Conservation (phyloP, 2,888 invertebrate species). For the Scelioninae gen. 2 region DNA sequence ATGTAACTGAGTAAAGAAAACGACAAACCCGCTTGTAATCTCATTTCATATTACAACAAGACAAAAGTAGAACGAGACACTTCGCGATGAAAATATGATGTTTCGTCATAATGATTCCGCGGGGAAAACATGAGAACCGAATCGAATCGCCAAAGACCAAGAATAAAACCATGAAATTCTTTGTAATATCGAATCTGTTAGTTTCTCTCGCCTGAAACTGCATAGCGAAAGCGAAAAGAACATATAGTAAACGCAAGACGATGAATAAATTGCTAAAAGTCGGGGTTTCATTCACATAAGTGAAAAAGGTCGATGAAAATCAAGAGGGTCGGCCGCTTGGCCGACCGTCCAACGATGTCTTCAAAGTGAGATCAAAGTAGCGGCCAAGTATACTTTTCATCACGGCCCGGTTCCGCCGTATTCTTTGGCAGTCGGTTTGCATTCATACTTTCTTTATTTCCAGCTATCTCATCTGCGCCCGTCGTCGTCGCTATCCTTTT, state of each 20-base stretch:
- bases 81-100: neutral
- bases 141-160: neutral
- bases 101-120: neutral
- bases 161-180: neutral
- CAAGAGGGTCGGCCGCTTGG: slow-evolving; percentile 33
- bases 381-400: slow-evolving; percentile 69
- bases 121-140: too few relatives aligned
- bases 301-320: slow-evolving; percentile 53
- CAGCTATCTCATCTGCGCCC: slow-evolving; percentile 53
- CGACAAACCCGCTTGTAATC: too few relatives aligned
- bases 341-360: slow-evolving; percentile 58
- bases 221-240: slow-evolving; percentile 15
- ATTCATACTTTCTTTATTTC: slow-evolving; percentile 58
- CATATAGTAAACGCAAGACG: slow-evolving; percentile 13
- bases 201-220: slow-evolving; percentile 5
- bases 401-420: slow-evolving; percentile 65
- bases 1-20: too few relatives aligned
- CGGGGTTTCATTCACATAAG: slow-evolving; percentile 39
- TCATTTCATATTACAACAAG: too few relatives aligned
- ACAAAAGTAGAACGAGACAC: too few relatives aligned
- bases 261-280: slow-evolving; percentile 50
- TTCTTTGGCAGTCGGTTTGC: slow-evolving; percentile 62
- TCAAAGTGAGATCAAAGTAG: slow-evolving; percentile 69
- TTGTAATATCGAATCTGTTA: neutral
- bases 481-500: slow-evolving; percentile 53